Base-by-base conservation (phyloP, 2,888 invertebrate genomes). In the Yponomeuta cagnagella region DNA sequence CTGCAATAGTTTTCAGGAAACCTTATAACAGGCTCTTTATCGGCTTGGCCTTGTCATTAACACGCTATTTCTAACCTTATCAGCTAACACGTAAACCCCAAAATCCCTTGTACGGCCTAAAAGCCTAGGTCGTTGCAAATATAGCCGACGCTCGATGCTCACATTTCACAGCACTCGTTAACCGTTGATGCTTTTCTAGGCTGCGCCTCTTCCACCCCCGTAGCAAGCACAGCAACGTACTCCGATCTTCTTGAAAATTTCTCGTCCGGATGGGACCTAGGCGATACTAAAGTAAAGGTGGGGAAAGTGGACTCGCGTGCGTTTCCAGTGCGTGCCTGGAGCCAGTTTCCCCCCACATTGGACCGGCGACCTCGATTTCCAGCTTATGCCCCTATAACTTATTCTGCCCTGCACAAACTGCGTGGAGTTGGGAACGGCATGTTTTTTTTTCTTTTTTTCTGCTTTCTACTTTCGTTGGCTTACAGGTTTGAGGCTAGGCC, bases 361-460 rank as follows among this genome's bases (percentile, higher is more conserved):
- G 86, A 82, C 86, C 77, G 79, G 79, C 83, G 90, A 82, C 91
- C 91, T 90, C 90, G 86, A 89, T 90, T 89, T 86, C 84, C 84
- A 82, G 80, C 85, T 86, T 84, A 86, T 84, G 81, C 84, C 79
- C 77, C 85, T 81, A 84, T 90, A 89, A 89, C 81, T 89, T 88
- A 90, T 89, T 86, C 77, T 75, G 80, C 86, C 87, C 88, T 87
- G 85, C 88, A 88, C 83, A 84, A 82, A 78, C 79, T 78, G 70
- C 70, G 37, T 69, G 63, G 63, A 12, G 68, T n/a, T 68, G 68
- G 68, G 48, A 37, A 68, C 23, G 43, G 82, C 80, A 67, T 68
- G 52, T 58, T 71, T 58, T 58, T 58, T 58, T 58, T 58, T 70
- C 68, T 69, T 79, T 79, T 79, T 79, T 58, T 58, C 77, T 76